Evolutionary conservation across 2,113 vertebrate species (phyloP), one percentile per base, ranked within the genome.

Genomic region (Ceuthmochares aereus): DNA sequence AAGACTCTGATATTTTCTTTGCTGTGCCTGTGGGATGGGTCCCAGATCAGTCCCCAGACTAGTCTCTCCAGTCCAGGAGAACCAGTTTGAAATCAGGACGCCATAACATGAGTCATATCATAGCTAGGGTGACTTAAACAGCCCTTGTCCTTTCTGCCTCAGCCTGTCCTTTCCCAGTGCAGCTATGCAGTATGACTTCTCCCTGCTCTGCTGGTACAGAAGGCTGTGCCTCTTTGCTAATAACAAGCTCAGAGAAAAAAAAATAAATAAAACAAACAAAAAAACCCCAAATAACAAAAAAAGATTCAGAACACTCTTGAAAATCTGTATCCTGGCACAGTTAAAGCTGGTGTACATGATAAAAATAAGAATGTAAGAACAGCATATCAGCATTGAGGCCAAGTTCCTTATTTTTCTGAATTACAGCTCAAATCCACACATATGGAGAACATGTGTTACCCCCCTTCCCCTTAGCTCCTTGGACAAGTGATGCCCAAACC

Each of bases 131-230:
- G 30, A 64, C 25, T 27, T 52, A 64, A 76, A 10, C 14, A 81
- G 14, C 10, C 25, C 11, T 27, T 1, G 2, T 22, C 34, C 49
- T 87, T 68, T 47, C 30, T 63, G 27, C 15, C 30, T 67, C 60
- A 56, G 12, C 19, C 19, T n/a, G 45, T 16, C 2, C 30, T 77
- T 90, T 73, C 63, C 27, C 19, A 80, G 37, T 0, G 0, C n/a
- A 0, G 0, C 16, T 34, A 1, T 11, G 12, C 32, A 40, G 8
- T 13, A 7, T 27, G 18, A 32, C 16, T 30, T 12, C 20, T 85
- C 30, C 84, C 18, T 1, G 1, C 68, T 73, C 25, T 76, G 25
- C 14, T 54, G 27, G 30, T 17, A 47, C 6, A 36, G 37, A 82
- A 32, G 2, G 55, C 45, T 55, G 17, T 72, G 32, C 42, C 14